phyloP scores from a whole-genome alignment of 2,113 vertebrate genomes.

The Myotis davidii region DNA sequence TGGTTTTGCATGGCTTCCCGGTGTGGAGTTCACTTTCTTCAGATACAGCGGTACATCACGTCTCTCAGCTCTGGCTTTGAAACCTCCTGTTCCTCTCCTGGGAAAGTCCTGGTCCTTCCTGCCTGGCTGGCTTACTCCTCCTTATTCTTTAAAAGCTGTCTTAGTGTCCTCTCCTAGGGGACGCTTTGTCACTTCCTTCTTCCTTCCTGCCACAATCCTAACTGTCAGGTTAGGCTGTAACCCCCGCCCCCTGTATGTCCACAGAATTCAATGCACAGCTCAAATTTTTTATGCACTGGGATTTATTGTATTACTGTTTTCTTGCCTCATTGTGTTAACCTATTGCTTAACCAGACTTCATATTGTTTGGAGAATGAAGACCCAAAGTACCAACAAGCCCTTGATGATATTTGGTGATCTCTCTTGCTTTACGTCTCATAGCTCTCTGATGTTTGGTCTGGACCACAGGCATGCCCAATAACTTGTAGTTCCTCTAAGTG shows the following conservation, averaged over 20 bases:
- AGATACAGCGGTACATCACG: not conserved
- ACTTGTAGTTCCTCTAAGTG: not conserved
- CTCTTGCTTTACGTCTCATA: not conserved
- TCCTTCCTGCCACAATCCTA: not conserved
- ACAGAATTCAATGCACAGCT: not conserved
- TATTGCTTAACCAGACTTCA: not conserved
- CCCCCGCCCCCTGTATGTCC: fast-evolving
- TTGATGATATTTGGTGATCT: not conserved
- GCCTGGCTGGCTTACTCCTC: not conserved
- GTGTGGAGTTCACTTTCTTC: not conserved
- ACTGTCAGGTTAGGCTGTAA: not conserved
- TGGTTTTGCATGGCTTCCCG: not conserved
- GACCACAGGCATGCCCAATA: not conserved
- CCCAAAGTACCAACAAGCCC: not conserved
- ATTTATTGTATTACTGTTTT: not conserved
- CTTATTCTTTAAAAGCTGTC: not conserved
- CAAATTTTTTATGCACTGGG: fast-evolving
- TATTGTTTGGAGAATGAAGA: not conserved
- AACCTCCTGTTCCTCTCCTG: conserved; percentile 13
- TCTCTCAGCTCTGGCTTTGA: not conserved
- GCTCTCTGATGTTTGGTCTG: not conserved
- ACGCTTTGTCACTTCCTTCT: not conserved
- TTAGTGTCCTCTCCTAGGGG: not conserved
- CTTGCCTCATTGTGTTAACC: not conserved
- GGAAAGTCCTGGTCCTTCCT: conserved; percentile 24